Evolutionary conservation across 2,888 invertebrate genomes (phyloP).

Genomic region (Caenorhabditis auriculariae): DNA sequence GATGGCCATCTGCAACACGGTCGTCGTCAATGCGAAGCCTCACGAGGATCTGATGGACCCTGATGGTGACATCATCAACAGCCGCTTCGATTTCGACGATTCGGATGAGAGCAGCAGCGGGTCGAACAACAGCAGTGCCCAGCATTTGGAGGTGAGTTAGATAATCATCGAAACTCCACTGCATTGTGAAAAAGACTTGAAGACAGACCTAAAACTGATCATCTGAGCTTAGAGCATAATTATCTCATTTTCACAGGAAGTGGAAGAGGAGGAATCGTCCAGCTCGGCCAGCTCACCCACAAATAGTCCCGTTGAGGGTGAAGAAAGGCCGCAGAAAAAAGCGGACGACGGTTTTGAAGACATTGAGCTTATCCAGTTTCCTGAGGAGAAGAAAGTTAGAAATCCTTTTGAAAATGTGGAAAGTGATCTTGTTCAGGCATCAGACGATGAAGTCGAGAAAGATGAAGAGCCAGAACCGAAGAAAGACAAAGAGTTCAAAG

Average conservation of each 20-base stretch:
- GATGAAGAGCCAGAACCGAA: conserved; percentile 12
- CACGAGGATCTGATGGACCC: conserved; percentile 67
- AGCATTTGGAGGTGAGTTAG: conserved; percentile 6
- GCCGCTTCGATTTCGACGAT: conserved; percentile 22
- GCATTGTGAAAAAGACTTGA: neutral
- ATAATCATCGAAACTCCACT: neutral
- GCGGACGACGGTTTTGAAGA: conserved; percentile 22
- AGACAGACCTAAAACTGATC: neutral
- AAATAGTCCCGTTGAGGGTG: neutral
- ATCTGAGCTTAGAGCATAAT: neutral
- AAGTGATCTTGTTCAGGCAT: conserved; percentile 10
- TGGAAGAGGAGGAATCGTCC: conserved; percentile 9
- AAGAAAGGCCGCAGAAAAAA: neutral
- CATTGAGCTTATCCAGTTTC: conserved; percentile 36
- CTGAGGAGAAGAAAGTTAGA: conserved; percentile 12
- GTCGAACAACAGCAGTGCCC: neutral
- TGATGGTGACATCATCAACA: conserved; percentile 37
- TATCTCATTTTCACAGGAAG: conserved; percentile 7
- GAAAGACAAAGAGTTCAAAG: conserved; percentile 3
- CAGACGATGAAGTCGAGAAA: conserved; percentile 10
- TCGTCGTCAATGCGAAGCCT: conserved; percentile 86
- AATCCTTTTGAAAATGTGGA: conserved; percentile 8
- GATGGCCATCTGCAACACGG: conserved; percentile 86
- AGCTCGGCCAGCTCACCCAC: conserved; percentile 1
- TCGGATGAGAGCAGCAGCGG: neutral